These are phyloP conservation scores for Plusia festucae DNA, from an alignment of 2,888 invertebrate species.

Conservation along the genomic window DNA sequence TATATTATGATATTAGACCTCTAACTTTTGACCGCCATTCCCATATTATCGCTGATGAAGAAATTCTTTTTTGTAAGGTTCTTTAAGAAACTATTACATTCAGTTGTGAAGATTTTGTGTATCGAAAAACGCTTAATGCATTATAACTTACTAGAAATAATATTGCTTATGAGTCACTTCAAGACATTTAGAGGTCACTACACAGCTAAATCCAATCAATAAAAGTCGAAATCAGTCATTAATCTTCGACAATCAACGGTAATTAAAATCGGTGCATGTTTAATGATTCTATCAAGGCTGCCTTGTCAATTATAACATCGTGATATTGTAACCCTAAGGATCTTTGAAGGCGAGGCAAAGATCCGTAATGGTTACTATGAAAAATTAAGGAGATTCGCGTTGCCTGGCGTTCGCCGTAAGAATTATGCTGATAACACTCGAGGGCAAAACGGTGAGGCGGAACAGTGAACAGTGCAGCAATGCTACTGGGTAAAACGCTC, in stretches of 20 bases:
- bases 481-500: too few relatives aligned
- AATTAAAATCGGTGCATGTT: background rate
- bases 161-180: conserved; percentile 4
- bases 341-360: background rate
- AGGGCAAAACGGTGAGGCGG: too few relatives aligned
- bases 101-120: background rate
- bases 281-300: background rate
- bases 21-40: background rate
- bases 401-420: too few relatives aligned
- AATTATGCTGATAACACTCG: too few relatives aligned
- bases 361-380: too few relatives aligned
- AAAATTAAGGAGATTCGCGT: too few relatives aligned
- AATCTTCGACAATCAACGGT: conserved; percentile 1
- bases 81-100: background rate
- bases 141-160: background rate
- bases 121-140: background rate
- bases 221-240: background rate
- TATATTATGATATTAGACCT: too few relatives aligned
- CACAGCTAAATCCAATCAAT: conserved; percentile 1
- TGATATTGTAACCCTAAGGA: background rate
- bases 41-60: background rate
- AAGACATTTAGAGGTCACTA: background rate
- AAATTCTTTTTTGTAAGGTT: background rate
- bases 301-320: background rate
- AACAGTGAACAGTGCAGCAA: too few relatives aligned